Conservation (phyloP, 2,888 invertebrate genomes). For the Gonocerus acuteangulatus region DNA sequence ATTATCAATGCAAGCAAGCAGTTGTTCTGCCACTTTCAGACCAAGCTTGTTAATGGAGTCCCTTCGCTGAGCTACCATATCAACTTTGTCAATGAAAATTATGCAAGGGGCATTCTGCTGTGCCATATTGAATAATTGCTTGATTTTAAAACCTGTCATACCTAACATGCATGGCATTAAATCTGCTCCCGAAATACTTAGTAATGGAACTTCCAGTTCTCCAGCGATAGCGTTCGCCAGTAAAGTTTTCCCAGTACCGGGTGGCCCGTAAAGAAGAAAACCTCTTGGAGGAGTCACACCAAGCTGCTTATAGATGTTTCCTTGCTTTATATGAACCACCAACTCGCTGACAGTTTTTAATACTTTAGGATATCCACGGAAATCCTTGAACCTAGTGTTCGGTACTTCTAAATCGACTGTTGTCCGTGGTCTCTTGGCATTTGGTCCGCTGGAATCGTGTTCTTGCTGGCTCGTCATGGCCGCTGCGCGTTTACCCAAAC, state of each 20-base stretch:
- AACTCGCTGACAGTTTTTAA: conserved; percentile 60
- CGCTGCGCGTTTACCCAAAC: too few species aligned
- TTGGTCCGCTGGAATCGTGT: too few species aligned
- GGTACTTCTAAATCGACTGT: conserved; percentile 37
- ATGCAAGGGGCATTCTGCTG: conserved; percentile 66
- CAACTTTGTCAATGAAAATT: conserved; percentile 92
- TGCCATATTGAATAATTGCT: conserved; percentile 84
- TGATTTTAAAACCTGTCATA: conserved; percentile 86
- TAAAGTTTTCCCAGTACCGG: conserved; percentile 86
- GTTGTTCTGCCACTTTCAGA: conserved; percentile 84
- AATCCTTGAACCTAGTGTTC: conserved; percentile 59
- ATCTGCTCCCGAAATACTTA: conserved; percentile 86
- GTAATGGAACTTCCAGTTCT: conserved; percentile 70
- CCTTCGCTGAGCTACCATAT: conserved; percentile 84
- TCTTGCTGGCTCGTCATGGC: too few species aligned
- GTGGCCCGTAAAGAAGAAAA: conserved; percentile 88
- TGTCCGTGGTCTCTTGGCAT: too few species aligned
- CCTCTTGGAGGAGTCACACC: conserved; percentile 84
- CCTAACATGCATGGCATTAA: conserved; percentile 91
- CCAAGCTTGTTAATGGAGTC: conserved; percentile 92
- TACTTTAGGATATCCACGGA: conserved; percentile 73
- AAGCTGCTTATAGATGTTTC: conserved; percentile 73
- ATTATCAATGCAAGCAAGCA: conserved; percentile 83
- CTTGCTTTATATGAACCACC: conserved; percentile 78
- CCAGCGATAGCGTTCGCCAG: conserved; percentile 76